phyloP scores from a whole-genome alignment of 2,888 invertebrate species.

The Parnassius orleans region DNA sequence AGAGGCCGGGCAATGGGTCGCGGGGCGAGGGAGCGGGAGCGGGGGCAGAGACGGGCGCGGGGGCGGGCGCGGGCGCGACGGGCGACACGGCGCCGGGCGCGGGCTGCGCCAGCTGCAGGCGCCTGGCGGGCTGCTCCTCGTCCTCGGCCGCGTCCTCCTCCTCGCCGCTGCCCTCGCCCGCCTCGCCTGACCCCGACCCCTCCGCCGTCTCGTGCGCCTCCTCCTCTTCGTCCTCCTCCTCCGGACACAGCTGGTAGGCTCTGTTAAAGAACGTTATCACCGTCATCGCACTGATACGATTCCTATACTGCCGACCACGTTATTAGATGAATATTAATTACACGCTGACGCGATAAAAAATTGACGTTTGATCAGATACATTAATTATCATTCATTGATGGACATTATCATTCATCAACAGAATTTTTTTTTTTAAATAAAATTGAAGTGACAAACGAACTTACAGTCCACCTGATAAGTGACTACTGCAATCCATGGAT shows the following conservation, averaged over 20 bases:
- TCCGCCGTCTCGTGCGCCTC: conserved; percentile 53
- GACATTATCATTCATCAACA: too few relatives aligned
- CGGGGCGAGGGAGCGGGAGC: conserved; percentile 29
- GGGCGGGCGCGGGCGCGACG: conserved; percentile 30
- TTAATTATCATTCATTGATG: too few relatives aligned
- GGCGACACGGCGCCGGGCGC: conserved; percentile 36
- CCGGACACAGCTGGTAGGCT: conserved; percentile 73
- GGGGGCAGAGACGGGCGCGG: conserved; percentile 8
- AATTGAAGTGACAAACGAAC: too few relatives aligned
- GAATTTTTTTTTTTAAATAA: too few relatives aligned
- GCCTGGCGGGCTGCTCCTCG: conserved; percentile 38
- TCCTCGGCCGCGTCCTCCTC: conserved; percentile 48
- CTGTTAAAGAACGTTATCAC: conserved; percentile 37
- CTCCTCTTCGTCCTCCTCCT: conserved; percentile 75
- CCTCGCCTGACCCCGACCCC: conserved; percentile 53
- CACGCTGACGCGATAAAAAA: too few relatives aligned
- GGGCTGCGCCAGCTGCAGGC: conserved; percentile 37
- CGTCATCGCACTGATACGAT: too few relatives aligned
- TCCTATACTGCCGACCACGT: too few relatives aligned
- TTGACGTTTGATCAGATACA: too few relatives aligned
- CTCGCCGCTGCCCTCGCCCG: conserved; percentile 45
- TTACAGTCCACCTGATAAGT: too few relatives aligned
- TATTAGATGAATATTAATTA: too few relatives aligned
- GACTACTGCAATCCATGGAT: too few relatives aligned
- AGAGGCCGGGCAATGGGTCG: conserved; percentile 40